These are phyloP conservation scores for Microcaecilia unicolor DNA, from an alignment of 2,797 vertebrate genomes.

Conservation along the genomic window DNA sequence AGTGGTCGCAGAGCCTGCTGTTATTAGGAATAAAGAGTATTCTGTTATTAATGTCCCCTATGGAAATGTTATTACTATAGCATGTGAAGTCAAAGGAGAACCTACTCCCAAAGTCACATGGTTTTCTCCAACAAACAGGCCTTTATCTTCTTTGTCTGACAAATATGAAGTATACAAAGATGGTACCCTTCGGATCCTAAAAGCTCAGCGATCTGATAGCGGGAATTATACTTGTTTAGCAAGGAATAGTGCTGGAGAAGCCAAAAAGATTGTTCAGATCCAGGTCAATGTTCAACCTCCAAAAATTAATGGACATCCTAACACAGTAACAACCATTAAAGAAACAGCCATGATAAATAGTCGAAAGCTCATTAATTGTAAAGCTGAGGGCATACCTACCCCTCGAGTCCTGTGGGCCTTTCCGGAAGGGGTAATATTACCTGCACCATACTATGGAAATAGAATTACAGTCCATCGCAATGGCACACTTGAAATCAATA, in stretches of 20 bases:
- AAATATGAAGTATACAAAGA: slow-evolving; percentile 71
- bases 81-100: slow-evolving; percentile 68
- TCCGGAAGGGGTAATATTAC: slow-evolving; percentile 75
- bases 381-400: slow-evolving; percentile 63
- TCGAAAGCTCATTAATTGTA: slow-evolving; percentile 64
- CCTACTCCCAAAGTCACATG: slow-evolving; percentile 66
- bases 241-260: slow-evolving; percentile 70
- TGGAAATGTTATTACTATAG: slow-evolving; percentile 57
- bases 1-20: slow-evolving; percentile 52
- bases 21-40: slow-evolving; percentile 53
- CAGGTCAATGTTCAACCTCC: slow-evolving; percentile 67
- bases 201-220: slow-evolving; percentile 71
- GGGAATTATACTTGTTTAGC: slow-evolving; percentile 86
- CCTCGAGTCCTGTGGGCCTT: slow-evolving; percentile 77
- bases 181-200: slow-evolving; percentile 74
- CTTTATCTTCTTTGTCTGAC: slow-evolving; percentile 55
- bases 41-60: slow-evolving; percentile 53
- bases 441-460: slow-evolving; percentile 73
- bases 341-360: slow-evolving; percentile 55
- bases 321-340: slow-evolving; percentile 40
- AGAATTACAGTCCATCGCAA: slow-evolving; percentile 75
- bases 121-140: slow-evolving; percentile 71
- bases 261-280: slow-evolving; percentile 56
- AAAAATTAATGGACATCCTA: slow-evolving; percentile 59
- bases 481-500: slow-evolving; percentile 76